Conservation (phyloP, 2,888 invertebrate genomes). For the Cryptocephalus primarius region DNA sequence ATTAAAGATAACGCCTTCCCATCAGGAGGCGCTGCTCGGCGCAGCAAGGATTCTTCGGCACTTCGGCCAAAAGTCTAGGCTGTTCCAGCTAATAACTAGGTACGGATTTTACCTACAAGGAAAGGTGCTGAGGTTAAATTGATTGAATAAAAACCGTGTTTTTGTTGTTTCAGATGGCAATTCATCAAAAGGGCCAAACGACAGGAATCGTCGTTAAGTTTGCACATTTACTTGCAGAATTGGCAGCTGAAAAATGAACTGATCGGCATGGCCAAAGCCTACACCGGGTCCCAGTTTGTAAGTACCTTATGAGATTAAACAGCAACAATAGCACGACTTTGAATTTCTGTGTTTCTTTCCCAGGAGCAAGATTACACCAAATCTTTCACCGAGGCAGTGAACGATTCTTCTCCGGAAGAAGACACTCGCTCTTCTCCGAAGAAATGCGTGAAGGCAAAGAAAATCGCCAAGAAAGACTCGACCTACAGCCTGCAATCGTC, state of each 20-base stretch:
- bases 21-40: slow-evolving; percentile 47
- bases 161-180: slow-evolving; percentile 35
- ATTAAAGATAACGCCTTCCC: slow-evolving; percentile 42
- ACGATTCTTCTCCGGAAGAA: no score
- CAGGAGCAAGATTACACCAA: no score
- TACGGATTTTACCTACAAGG: slow-evolving; percentile 18
- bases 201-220: slow-evolving; percentile 34
- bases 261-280: slow-evolving; percentile 29
- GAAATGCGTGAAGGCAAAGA: no score
- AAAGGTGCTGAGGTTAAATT: no score
- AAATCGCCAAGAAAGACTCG: no score
- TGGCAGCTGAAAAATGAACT: slow-evolving; percentile 41
- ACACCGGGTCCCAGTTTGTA: slow-evolving; percentile 12
- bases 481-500: no score
- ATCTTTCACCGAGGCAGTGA: no score
- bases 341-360: no score
- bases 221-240: slow-evolving; percentile 40
- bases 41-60: slow-evolving; percentile 50
- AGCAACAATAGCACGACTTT: no score
- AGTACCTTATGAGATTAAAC: no score
- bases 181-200: slow-evolving; percentile 37
- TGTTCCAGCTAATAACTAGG: slow-evolving; percentile 57
- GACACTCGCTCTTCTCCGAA: no score
- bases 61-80: slow-evolving; percentile 52
- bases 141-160: no score